phyloP scores from a whole-genome alignment of 2,113 vertebrate species.

The Pterocles burchelli region DNA sequence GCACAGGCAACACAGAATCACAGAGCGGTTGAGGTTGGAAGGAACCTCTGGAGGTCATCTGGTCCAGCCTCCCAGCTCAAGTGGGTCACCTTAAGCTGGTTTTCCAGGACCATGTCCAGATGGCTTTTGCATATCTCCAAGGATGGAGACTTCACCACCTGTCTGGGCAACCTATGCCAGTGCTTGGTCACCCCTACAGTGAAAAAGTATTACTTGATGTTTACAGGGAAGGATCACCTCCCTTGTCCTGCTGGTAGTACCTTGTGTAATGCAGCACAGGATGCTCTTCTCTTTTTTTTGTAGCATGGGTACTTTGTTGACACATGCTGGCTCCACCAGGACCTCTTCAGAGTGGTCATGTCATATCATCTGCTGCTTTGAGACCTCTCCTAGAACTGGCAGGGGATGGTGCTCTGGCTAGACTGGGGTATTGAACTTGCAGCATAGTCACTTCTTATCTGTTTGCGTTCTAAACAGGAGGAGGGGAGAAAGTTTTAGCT shows the following conservation, averaged over 20 bases:
- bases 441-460: neutral
- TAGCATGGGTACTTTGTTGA: neutral
- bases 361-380: neutral
- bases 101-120: neutral
- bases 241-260: neutral
- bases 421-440: neutral
- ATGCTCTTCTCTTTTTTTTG: fast-evolving
- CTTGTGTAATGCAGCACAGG: neutral
- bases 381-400: neutral
- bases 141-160: neutral
- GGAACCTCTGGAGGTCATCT: neutral
- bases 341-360: neutral
- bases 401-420: neutral
- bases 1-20: neutral
- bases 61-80: neutral
- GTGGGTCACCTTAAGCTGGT: fast-evolving
- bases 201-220: neutral
- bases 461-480: neutral
- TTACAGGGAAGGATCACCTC: neutral
- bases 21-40: fast-evolving
- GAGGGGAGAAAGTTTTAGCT: neutral
- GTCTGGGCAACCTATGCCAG: neutral
- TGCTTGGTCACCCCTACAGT: neutral
- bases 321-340: neutral
- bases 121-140: neutral